Evolutionary conservation across 2,888 invertebrate genomes (phyloP).

Genomic region (Drosophila parthenogenetica): DNA sequence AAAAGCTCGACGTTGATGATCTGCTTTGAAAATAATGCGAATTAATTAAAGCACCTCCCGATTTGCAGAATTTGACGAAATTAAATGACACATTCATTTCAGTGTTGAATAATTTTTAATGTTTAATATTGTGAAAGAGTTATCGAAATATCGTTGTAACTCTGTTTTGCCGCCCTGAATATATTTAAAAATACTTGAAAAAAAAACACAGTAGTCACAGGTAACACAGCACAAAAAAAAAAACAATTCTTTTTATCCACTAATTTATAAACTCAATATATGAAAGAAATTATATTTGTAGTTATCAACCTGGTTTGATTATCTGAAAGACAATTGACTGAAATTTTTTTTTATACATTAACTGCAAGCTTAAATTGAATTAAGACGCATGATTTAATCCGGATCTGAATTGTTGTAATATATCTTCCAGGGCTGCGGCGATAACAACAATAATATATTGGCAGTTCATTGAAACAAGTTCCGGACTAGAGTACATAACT

Average conservation of each 20-base stretch:
- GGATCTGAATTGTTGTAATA: no score
- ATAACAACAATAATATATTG: neutral
- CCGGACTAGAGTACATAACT: slow-evolving; percentile 36
- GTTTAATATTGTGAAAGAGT: neutral
- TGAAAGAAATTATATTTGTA: no score
- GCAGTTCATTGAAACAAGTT: slow-evolving; percentile 19
- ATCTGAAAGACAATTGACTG: no score
- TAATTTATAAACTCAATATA: no score
- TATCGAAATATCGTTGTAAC: slow-evolving; percentile 22
- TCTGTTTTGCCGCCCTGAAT: neutral
- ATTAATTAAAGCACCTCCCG: slow-evolving; percentile 74
- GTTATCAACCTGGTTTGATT: no score
- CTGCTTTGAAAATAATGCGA: slow-evolving; percentile 73
- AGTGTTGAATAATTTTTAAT: slow-evolving; percentile 16
- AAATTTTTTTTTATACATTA: no score
- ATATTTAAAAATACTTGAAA: neutral
- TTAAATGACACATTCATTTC: slow-evolving; percentile 62
- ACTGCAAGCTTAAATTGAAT: no score
- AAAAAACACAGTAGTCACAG: no score
- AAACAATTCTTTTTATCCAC: no score
- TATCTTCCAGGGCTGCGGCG: neutral
- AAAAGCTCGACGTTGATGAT: slow-evolving; percentile 60
- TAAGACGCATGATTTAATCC: no score
- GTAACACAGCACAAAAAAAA: no score
- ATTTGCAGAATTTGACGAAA: slow-evolving; percentile 64